A percentile compares a stretch with the other conserved stretches of the same genome.
phyloP scores from a whole-genome alignment of 1,140 invertebrate genomes.

The Scylla paramamosain region DNA sequence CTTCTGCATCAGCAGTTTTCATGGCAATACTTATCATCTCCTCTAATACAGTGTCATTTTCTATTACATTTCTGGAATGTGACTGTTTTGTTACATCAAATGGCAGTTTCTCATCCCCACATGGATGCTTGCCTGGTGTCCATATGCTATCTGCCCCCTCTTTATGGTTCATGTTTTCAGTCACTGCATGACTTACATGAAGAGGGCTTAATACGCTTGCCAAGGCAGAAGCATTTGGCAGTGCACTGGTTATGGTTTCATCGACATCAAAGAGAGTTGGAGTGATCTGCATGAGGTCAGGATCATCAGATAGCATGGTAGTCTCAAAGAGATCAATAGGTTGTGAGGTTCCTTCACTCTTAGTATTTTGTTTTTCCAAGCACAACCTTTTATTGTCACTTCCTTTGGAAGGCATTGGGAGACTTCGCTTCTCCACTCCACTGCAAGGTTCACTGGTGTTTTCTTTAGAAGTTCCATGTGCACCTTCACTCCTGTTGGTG shows the following conservation, averaged over 20 bases:
- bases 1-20: conserved; percentile 27
- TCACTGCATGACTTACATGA: conserved; percentile 6
- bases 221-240: conserved; percentile 72
- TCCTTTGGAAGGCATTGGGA: background rate
- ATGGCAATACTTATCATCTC: conserved; percentile 51
- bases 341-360: conserved; percentile 25
- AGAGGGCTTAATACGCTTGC: conserved; percentile 68
- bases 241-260: conserved; percentile 64
- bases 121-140: conserved; percentile 25
- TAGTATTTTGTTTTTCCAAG: background rate
- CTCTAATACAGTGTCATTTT: conserved; percentile 37
- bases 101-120: conserved; percentile 31
- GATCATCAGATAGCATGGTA: conserved; percentile 67
- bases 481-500: background rate
- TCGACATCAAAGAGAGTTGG: conserved; percentile 72
- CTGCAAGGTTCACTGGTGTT: background rate
- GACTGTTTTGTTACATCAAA: conserved; percentile 3
- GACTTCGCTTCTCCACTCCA: conserved; percentile 15
- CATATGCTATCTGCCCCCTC: background rate
- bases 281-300: conserved; percentile 74
- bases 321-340: conserved; percentile 68
- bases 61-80: background rate
- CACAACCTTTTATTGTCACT: conserved; percentile 33
- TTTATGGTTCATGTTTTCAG: conserved; percentile 32
- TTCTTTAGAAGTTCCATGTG: background rate